Evolutionary conservation across 1,140 invertebrate species (phyloP).

Genomic region (Trichoplusia ni): DNA sequence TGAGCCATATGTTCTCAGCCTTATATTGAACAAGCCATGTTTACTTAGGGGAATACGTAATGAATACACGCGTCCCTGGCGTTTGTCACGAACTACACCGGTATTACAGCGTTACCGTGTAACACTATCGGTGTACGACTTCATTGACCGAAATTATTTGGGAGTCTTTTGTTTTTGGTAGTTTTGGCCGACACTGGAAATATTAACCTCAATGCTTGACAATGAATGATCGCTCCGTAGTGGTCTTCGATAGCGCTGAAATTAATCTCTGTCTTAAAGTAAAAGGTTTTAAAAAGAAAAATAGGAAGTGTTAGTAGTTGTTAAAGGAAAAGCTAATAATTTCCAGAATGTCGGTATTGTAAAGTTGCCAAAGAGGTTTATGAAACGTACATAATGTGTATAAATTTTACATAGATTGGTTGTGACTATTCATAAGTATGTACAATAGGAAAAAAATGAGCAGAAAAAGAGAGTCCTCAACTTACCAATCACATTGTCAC

Average conservation of each 20-base stretch:
- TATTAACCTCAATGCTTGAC: neutral
- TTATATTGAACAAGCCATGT: conserved; percentile 41
- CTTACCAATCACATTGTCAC: too few relatives aligned
- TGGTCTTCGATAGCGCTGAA: neutral
- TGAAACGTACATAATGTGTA: too few relatives aligned
- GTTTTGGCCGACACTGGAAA: neutral
- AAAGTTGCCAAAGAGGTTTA: too few relatives aligned
- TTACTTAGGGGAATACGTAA: conserved; percentile 44
- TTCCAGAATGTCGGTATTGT: too few relatives aligned
- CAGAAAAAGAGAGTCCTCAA: too few relatives aligned
- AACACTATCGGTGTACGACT: neutral
- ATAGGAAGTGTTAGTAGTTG: neutral
- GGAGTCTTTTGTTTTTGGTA: neutral
- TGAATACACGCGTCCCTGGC: conserved; percentile 30
- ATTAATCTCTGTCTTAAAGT: conserved; percentile 5
- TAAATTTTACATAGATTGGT: too few relatives aligned
- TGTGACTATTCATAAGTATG: too few relatives aligned
- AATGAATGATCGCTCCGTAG: neutral
- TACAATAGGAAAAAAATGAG: too few relatives aligned
- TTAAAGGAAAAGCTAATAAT: neutral
- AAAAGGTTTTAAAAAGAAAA: neutral
- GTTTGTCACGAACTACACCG: conserved; percentile 27
- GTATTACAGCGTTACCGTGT: neutral
- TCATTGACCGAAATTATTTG: neutral
- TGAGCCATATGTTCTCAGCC: conserved; percentile 37